Percentiles rank a stretch among this genome's conserved stretches.
phyloP scores from a whole-genome alignment of 2,888 invertebrate genomes.

The Amblyteles armatorius region DNA sequence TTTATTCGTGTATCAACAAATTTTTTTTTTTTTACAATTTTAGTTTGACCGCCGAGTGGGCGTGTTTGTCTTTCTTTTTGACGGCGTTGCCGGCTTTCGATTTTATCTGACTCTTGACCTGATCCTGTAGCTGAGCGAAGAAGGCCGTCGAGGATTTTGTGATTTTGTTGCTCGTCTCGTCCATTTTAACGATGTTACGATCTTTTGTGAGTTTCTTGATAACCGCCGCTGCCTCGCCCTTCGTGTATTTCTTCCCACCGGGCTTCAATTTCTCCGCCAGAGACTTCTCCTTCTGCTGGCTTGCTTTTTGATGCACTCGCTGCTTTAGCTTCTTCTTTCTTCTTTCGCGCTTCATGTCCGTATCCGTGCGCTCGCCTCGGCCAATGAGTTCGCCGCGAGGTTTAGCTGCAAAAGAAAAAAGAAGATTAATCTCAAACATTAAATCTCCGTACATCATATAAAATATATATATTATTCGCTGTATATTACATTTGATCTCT shows the following conservation, averaged over 20 bases:
- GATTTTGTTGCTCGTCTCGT: conserved; percentile 84
- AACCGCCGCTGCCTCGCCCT: conserved; percentile 87
- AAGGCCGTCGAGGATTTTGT: conserved; percentile 93
- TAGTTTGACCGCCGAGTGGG: conserved; percentile 86
- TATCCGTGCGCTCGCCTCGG: conserved; percentile 92
- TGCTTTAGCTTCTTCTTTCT: conserved; percentile 94
- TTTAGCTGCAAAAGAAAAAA: conserved; percentile 80
- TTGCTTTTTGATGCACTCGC: conserved; percentile 85
- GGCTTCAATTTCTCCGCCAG: conserved; percentile 80
- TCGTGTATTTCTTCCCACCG: conserved; percentile 86
- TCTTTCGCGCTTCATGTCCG: conserved; percentile 95
- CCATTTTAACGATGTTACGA: conserved; percentile 87
- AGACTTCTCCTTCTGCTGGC: conserved; percentile 83
- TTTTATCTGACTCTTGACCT: conserved; percentile 87
- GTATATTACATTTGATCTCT: conserved; percentile 90
- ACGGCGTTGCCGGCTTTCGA: conserved; percentile 82
- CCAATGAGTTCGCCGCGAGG: conserved; percentile 87
- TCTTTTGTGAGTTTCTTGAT: conserved; percentile 88
- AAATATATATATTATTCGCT: background rate
- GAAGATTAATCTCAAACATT: conserved; percentile 81
- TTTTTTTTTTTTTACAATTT: conserved; percentile 86
- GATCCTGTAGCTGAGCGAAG: conserved; percentile 94
- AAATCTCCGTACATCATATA: conserved; percentile 73
- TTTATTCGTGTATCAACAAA: conserved; percentile 69
- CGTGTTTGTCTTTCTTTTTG: conserved; percentile 81